These are phyloP conservation scores for Campoletis sonorensis DNA, from an alignment of 1,140 invertebrate genomes.

Conservation along the genomic window DNA sequence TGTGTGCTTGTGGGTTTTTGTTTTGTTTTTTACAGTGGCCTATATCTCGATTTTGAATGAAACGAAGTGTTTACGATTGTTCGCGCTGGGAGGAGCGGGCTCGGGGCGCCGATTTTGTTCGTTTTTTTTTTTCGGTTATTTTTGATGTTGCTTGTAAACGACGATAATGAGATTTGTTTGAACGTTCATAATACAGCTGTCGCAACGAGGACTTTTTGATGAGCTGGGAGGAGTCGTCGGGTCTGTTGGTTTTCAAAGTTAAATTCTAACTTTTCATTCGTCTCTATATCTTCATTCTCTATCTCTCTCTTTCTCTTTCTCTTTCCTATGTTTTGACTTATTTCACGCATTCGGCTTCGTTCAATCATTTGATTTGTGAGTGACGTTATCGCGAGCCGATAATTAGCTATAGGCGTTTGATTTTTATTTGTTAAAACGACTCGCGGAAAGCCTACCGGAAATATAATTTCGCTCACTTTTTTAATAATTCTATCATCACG, in stretches of 20 bases:
- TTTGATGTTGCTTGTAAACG: too few relatives aligned
- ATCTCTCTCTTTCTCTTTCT: background rate
- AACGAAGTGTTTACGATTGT: too few relatives aligned
- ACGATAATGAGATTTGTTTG: too few relatives aligned
- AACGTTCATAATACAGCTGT: too few relatives aligned
- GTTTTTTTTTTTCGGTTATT: too few relatives aligned
- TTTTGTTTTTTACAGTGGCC: too few relatives aligned
- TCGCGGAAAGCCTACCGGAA: too few relatives aligned
- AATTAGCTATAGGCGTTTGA: constrained; percentile 17
- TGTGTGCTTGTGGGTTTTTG: too few relatives aligned
- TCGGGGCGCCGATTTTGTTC: too few relatives aligned
- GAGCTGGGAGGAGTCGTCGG: background rate
- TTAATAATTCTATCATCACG: background rate
- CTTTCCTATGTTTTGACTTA: constrained; percentile 9
- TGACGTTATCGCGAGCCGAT: constrained; percentile 7
- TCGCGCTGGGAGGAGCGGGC: too few relatives aligned
- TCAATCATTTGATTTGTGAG: background rate
- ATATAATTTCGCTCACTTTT: background rate
- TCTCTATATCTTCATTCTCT: background rate
- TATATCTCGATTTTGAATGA: too few relatives aligned
- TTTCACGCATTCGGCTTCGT: constrained; percentile 32
- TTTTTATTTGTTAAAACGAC: background rate
- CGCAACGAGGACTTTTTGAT: too few relatives aligned
- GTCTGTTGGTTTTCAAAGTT: background rate
- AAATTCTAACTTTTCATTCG: background rate